Percentiles rank a stretch among this genome's conserved stretches.
Conservation (phyloP, 2,888 invertebrate genomes). For the Megaustenia siamemsis region DNA sequence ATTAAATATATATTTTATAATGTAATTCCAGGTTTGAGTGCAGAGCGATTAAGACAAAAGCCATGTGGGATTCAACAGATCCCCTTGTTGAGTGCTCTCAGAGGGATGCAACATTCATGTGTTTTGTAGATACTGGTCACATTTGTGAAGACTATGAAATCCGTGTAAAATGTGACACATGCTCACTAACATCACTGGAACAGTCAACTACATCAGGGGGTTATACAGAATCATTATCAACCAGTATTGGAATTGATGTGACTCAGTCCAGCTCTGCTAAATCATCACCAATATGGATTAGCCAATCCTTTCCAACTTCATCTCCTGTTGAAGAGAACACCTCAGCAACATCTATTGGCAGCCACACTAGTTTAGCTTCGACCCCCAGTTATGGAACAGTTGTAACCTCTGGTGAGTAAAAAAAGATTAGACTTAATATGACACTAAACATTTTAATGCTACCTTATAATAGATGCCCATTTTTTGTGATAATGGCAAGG, state of each 20-base stretch:
- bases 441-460: too few species aligned
- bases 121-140: conserved; percentile 80
- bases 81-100: conserved; percentile 78
- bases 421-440: too few species aligned
- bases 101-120: conserved; percentile 84
- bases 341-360: neutral
- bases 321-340: neutral
- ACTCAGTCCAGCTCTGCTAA: too few species aligned
- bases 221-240: too few species aligned
- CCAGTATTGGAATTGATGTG: too few species aligned
- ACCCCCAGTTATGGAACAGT: conserved; percentile 57
- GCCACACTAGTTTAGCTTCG: conserved; percentile 4
- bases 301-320: neutral
- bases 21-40: conserved; percentile 49
- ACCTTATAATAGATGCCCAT: too few species aligned
- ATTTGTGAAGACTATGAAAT: conserved; percentile 77
- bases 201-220: neutral
- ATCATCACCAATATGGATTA: too few species aligned
- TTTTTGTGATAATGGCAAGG: too few species aligned
- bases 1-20: too few species aligned
- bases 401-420: too few species aligned
- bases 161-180: conserved; percentile 76
- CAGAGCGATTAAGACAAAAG: conserved; percentile 21
- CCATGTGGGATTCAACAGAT: conserved; percentile 44
- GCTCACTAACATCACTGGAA: conserved; percentile 46